Conservation (phyloP, 2,113 vertebrate species). For the Phrynosoma blainvillii region DNA sequence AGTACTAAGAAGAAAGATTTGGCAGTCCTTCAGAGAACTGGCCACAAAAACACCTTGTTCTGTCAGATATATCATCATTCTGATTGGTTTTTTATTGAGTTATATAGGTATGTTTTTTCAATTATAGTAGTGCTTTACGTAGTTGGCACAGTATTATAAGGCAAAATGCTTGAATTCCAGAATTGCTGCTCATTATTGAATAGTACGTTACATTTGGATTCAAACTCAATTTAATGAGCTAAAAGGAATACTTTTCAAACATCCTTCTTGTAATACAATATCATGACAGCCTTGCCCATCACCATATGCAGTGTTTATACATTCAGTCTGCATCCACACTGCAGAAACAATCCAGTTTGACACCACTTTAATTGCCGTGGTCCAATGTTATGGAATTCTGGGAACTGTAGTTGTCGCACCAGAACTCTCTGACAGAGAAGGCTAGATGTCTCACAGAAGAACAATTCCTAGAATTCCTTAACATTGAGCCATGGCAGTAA, state of each 20-base stretch:
- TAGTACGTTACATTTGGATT: background rate
- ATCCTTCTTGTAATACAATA: too few species aligned
- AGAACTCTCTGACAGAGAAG: too few species aligned
- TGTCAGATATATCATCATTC: background rate
- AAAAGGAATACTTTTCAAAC: background rate
- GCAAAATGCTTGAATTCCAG: background rate
- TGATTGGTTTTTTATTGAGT: background rate
- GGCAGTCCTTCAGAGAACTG: background rate
- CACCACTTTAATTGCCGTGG: too few species aligned
- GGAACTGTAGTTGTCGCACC: too few species aligned
- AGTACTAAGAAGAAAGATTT: background rate
- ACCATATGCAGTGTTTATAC: too few species aligned
- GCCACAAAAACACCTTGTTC: background rate
- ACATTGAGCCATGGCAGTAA: too few species aligned
- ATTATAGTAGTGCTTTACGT: background rate
- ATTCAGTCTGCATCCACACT: too few species aligned
- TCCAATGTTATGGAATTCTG: too few species aligned
- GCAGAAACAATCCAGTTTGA: too few species aligned
- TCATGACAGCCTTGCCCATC: background rate
- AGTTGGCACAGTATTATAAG: background rate
- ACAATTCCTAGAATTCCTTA: too few species aligned
- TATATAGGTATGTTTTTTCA: background rate
- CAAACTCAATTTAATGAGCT: background rate
- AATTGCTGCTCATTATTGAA: background rate
- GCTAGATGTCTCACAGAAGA: too few species aligned